A percentile compares a stretch with the other conserved stretches of the same genome.
phyloP scores from a whole-genome alignment of 2,113 vertebrate species.

The Pteronura brasiliensis region DNA sequence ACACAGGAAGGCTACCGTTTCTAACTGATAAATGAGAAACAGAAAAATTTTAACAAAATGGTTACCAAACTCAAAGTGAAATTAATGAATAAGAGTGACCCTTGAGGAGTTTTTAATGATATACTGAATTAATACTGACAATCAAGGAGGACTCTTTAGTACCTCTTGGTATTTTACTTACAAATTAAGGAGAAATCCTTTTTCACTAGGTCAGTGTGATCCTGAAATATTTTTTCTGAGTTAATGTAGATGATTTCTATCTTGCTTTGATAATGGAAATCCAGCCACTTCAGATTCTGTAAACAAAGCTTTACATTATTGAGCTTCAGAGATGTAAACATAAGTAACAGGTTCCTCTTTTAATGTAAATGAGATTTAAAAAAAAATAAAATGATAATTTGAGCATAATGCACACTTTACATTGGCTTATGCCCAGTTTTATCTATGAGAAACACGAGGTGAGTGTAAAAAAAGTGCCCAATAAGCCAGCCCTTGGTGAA shows the following conservation, averaged over 20 bases:
- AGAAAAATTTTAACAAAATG: not conserved
- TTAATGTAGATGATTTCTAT: not conserved
- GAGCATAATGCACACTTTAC: not conserved
- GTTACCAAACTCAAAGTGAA: not conserved
- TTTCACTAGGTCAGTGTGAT: not conserved
- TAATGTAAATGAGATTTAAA: not conserved
- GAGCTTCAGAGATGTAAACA: not conserved
- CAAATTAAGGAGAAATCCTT: not conserved
- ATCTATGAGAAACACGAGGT: not conserved
- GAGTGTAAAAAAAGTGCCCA: not conserved
- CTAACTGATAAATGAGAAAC: not conserved
- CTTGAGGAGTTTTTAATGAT: not conserved
- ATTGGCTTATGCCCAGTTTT: not conserved
- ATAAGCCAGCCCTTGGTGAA: no score
- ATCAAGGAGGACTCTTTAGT: not conserved
- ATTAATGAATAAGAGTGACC: no score
- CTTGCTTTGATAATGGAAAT: not conserved
- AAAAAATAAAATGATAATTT: not conserved
- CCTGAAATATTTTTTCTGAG: not conserved
- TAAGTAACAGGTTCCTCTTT: not conserved
- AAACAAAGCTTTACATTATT: not conserved
- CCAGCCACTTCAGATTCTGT: not conserved
- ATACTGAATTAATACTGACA: not conserved
- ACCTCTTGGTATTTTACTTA: not conserved
- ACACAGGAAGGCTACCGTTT: not conserved